A percentile compares a stretch with the other conserved stretches of the same genome.
Evolutionary conservation across 2,888 invertebrate genomes (phyloP).

Genomic region (Galeruca laticollis): DNA sequence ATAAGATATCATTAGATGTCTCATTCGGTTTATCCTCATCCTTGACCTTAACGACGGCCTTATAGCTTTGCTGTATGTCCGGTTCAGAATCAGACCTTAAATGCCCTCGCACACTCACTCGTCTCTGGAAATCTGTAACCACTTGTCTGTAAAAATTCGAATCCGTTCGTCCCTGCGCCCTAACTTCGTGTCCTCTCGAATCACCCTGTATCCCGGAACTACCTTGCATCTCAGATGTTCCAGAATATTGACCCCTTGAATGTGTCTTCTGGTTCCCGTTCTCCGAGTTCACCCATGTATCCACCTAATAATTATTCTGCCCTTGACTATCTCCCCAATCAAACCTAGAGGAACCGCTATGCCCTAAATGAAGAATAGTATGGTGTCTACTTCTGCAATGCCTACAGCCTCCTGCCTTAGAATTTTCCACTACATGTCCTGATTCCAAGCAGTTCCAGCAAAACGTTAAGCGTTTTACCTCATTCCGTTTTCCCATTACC

Average conservation of each 20-base stretch:
- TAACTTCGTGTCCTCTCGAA: background rate
- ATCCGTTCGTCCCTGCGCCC: background rate
- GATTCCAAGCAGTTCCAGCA: background rate
- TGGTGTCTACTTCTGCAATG: background rate
- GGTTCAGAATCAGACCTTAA: too few relatives aligned
- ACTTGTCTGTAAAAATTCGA: background rate
- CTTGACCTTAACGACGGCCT: background rate
- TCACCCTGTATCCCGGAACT: background rate
- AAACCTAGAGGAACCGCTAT: background rate
- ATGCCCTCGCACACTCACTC: background rate
- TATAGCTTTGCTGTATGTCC: background rate
- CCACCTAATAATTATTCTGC: background rate
- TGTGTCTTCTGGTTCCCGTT: background rate
- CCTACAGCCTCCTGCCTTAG: background rate
- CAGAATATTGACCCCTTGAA: background rate
- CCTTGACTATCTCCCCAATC: background rate
- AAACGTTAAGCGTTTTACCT: background rate
- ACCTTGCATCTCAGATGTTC: background rate
- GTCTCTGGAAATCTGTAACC: background rate
- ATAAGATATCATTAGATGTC: background rate
- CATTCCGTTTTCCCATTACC: too few relatives aligned
- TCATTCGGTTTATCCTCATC: background rate
- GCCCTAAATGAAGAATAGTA: background rate
- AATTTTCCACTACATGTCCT: background rate
- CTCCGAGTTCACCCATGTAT: background rate